These are phyloP conservation scores for Euborellia annulipes DNA, from an alignment of 1,140 invertebrate species.

Conservation along the genomic window DNA sequence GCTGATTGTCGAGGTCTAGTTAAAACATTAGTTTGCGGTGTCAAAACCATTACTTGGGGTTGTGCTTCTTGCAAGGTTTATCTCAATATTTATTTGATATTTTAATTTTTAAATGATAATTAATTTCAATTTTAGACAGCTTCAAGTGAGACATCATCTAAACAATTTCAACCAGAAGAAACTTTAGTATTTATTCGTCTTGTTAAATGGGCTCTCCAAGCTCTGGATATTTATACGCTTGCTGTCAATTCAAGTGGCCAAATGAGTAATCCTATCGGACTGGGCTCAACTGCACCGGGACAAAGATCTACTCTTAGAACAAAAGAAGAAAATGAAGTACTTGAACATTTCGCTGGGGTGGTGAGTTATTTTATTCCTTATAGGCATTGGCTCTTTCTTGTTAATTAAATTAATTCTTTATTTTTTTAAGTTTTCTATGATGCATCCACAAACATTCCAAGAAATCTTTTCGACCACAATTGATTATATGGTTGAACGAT, in stretches of 20 bases:
- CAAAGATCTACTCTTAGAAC: constrained; percentile 48
- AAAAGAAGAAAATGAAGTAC: constrained; percentile 92
- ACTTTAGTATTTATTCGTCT: constrained; percentile 81
- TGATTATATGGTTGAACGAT: constrained; percentile 85
- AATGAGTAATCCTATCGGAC: too few relatives aligned
- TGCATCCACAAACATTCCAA: constrained; percentile 88
- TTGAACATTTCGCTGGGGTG: constrained; percentile 91
- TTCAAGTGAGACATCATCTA: constrained; percentile 21
- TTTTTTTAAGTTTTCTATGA: constrained; percentile 73
- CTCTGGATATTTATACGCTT: constrained; percentile 78
- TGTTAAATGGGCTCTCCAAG: constrained; percentile 83
- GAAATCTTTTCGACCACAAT: constrained; percentile 92
- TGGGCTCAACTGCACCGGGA: too few relatives aligned
- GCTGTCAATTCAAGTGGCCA: constrained; percentile 13
- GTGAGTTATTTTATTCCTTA: constrained; percentile 33
- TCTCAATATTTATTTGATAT: too few relatives aligned
- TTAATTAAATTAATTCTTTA: too few relatives aligned
- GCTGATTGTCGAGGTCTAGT: constrained; percentile 81
- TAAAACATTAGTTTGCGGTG: constrained; percentile 87
- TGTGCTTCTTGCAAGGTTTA: constrained; percentile 64
- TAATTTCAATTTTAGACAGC: too few relatives aligned
- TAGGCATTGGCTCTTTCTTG: too few relatives aligned
- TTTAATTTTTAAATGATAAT: too few relatives aligned
- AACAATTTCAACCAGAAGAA: constrained; percentile 75
- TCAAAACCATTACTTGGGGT: constrained; percentile 92